Evolutionary conservation across 30 jellyfish, hydroid and myxozoan genomes (phyloP).

Genomic region (Hydractinia symbiolongicarpus): DNA sequence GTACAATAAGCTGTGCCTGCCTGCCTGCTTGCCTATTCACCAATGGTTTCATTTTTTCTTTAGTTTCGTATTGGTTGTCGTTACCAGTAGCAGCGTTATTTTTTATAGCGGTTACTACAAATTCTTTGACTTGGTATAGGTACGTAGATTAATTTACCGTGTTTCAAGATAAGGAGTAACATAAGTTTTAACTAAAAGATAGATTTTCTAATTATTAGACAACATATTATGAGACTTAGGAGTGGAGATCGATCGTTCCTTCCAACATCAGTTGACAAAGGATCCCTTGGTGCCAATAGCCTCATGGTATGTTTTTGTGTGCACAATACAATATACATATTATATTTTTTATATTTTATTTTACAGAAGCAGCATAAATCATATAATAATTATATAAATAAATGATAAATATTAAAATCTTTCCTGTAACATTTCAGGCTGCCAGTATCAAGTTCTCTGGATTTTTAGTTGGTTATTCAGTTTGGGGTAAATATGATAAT

Average conservation of each 20-base stretch:
- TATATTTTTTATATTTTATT: too few species aligned
- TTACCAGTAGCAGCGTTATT: neutral
- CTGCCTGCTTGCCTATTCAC: too few species aligned
- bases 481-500: constrained; percentile 59
- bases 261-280: constrained; percentile 46
- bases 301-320: constrained; percentile 29
- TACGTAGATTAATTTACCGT: neutral
- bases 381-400: too few species aligned
- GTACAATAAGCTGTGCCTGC: too few species aligned
- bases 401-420: too few species aligned
- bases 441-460: constrained; percentile 94
- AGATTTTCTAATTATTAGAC: constrained; percentile 23
- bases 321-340: too few species aligned
- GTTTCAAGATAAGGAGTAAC: too few species aligned
- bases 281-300: constrained; percentile 3
- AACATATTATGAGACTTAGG: constrained; percentile 64
- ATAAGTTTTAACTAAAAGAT: too few species aligned
- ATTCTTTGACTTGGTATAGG: constrained; percentile 22
- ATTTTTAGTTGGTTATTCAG: constrained; percentile 77
- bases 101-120: constrained; percentile 1
- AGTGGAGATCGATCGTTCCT: constrained; percentile 72
- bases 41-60: too few species aligned
- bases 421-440: constrained; percentile 44
- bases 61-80: constrained; percentile 1
- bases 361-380: too few species aligned